phyloP scores from a whole-genome alignment of 2,888 invertebrate species.

The Allacma fusca region DNA sequence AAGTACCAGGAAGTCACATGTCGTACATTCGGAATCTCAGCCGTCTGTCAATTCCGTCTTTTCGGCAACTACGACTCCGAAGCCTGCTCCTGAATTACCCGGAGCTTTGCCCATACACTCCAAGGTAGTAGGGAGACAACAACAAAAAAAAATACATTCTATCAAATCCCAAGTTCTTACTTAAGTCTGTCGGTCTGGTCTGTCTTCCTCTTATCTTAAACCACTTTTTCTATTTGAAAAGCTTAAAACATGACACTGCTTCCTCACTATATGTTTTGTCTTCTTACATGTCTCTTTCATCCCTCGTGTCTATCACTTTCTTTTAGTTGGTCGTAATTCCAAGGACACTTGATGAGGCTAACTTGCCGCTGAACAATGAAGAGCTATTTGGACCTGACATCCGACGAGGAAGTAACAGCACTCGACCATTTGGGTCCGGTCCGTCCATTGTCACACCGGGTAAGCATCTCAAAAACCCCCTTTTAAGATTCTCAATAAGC shows the following conservation, averaged over 20 bases:
- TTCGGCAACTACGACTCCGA: slow-evolving; percentile 55
- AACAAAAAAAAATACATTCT: not conserved
- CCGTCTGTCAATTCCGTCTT: slow-evolving; percentile 41
- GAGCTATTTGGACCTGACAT: slow-evolving; percentile 53
- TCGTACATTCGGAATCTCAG: slow-evolving; percentile 38
- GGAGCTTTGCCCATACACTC: slow-evolving; percentile 61
- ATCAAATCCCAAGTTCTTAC: slow-evolving; percentile 10
- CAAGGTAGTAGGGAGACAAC: slow-evolving; percentile 52
- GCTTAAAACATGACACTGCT: slow-evolving; percentile 18
- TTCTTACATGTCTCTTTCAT: slow-evolving; percentile 17
- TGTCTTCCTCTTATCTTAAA: slow-evolving; percentile 12
- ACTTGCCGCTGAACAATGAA: slow-evolving; percentile 55
- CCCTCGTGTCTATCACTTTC: slow-evolving; percentile 6
- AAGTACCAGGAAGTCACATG: slow-evolving; percentile 39
- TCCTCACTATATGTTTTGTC: not conserved
- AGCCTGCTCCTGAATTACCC: slow-evolving; percentile 60
- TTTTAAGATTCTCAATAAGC: not conserved
- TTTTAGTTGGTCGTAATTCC: slow-evolving; percentile 59
- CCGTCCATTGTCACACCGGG: slow-evolving; percentile 57
- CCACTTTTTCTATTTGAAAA: slow-evolving; percentile 7
- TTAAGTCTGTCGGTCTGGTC: not conserved
- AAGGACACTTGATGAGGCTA: slow-evolving; percentile 56
- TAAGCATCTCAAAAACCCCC: slow-evolving; percentile 43
- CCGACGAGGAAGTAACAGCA: slow-evolving; percentile 57
- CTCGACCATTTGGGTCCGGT: slow-evolving; percentile 55